A percentile compares a stretch with the other conserved stretches of the same genome.
phyloP scores from a whole-genome alignment of 2,888 invertebrate genomes.

The Cactoblastis cactorum region DNA sequence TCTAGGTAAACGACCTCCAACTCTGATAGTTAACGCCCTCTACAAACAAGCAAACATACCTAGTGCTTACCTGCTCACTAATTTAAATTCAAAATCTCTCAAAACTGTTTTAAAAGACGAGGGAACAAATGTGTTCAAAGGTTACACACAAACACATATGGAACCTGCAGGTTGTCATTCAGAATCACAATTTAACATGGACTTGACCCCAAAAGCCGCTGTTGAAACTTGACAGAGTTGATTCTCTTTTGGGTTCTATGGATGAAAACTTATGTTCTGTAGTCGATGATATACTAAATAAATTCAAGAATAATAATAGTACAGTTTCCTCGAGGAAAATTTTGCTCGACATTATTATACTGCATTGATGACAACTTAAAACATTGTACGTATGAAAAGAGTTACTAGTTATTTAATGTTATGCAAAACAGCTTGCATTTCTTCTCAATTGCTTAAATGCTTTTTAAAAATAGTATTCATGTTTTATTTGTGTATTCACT shows the following conservation, averaged over 20 bases:
- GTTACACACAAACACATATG: constrained; percentile 1
- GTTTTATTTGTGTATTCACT: too few relatives aligned
- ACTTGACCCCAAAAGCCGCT: constrained; percentile 5
- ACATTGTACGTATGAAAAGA: too few relatives aligned
- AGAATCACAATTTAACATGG: constrained; percentile 4
- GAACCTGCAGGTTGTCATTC: constrained; percentile 10
- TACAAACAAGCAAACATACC: constrained; percentile 5
- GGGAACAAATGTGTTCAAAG: constrained; percentile 5
- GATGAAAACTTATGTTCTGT: too few relatives aligned
- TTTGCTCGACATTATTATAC: too few relatives aligned
- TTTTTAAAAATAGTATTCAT: too few relatives aligned
- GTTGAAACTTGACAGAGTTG: not conserved
- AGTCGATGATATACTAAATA: too few relatives aligned
- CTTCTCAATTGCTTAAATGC: too few relatives aligned
- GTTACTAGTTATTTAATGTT: too few relatives aligned
- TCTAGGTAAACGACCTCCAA: constrained; percentile 7
- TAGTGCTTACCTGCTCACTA: constrained; percentile 3
- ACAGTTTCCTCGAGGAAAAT: too few relatives aligned
- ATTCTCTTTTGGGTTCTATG: constrained; percentile 2
- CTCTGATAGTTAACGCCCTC: constrained; percentile 9
- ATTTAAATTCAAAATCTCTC: constrained; percentile 8
- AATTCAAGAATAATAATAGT: too few relatives aligned
- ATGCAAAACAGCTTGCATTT: too few relatives aligned
- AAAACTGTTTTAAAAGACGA: constrained; percentile 4
- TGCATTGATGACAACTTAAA: too few relatives aligned